phyloP scores from a whole-genome alignment of 2,113 vertebrate genomes.

The Eurypyga helias region DNA sequence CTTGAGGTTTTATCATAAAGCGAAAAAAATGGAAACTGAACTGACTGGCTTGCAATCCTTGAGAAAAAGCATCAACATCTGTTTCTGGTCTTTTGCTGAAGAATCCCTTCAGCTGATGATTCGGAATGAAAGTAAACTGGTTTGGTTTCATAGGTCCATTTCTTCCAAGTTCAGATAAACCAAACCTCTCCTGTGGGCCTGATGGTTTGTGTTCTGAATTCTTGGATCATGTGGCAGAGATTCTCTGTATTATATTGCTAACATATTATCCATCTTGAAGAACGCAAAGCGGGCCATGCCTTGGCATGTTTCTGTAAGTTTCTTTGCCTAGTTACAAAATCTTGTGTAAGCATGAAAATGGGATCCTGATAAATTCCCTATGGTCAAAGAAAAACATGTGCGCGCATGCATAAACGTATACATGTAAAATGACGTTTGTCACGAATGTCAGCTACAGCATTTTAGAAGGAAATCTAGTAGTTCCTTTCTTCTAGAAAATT shows the following conservation, averaged over 20 bases:
- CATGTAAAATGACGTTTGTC: neutral
- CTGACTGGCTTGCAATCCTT: constrained; percentile 36
- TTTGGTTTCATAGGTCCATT: constrained; percentile 75
- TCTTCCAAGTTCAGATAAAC: constrained; percentile 74
- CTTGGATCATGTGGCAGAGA: constrained; percentile 65
- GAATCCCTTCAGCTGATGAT: constrained; percentile 74
- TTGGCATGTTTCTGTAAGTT: constrained; percentile 46
- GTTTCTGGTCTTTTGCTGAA: constrained; percentile 75
- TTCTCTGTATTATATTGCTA: constrained; percentile 65
- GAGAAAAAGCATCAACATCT: constrained; percentile 72
- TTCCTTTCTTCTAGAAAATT: neutral
- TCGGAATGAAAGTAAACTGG: constrained; percentile 70
- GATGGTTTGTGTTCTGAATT: constrained; percentile 71
- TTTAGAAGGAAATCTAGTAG: neutral
- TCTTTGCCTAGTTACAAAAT: neutral
- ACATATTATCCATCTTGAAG: constrained; percentile 65
- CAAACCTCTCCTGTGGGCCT: constrained; percentile 72
- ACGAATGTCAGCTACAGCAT: neutral
- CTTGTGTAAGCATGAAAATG: constrained; percentile 12
- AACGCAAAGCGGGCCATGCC: constrained; percentile 24
- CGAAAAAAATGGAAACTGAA: constrained; percentile 52
- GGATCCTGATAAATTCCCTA: constrained; percentile 4
- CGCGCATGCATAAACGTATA: neutral
- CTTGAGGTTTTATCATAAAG: constrained; percentile 65
- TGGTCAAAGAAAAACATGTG: neutral